These are phyloP conservation scores for Lophius piscatorius DNA, from an alignment of 2,113 vertebrate species.

Conservation along the genomic window DNA sequence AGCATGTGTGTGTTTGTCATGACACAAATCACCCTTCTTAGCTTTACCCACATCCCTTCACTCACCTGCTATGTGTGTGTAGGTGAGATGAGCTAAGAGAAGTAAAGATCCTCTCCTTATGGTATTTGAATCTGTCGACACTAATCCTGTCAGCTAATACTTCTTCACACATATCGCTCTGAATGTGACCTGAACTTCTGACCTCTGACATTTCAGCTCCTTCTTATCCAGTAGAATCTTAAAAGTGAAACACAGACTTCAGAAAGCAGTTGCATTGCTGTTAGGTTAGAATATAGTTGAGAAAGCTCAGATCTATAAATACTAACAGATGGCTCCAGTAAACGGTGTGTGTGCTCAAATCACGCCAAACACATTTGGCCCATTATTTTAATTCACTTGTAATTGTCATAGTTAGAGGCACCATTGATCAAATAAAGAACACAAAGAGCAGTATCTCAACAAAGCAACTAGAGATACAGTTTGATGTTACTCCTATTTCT, in stretches of 20 bases:
- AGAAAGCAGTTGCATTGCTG: background rate
- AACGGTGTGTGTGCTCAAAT: too few species aligned
- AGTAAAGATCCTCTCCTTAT: constrained; percentile 24
- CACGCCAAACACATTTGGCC: background rate
- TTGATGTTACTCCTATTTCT: too few species aligned
- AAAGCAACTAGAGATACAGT: too few species aligned
- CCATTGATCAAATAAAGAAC: background rate
- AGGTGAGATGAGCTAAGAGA: constrained; percentile 13
- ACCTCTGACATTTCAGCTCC: constrained; percentile 21
- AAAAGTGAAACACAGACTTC: background rate
- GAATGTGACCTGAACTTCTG: constrained; percentile 16
- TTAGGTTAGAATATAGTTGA: too few species aligned
- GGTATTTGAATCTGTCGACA: constrained; percentile 4
- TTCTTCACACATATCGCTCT: background rate
- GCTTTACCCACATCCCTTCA: background rate
- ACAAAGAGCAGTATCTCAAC: background rate
- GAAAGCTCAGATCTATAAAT: constrained; percentile 11
- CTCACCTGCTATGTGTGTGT: background rate
- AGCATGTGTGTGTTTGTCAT: too few species aligned
- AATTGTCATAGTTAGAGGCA: background rate
- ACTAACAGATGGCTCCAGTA: background rate
- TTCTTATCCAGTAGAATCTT: background rate
- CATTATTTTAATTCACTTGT: background rate
- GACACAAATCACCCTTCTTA: background rate
- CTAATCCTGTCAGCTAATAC: constrained; percentile 30